Conservation (phyloP, 2,888 invertebrate species). For the Pollenia amentaria region DNA sequence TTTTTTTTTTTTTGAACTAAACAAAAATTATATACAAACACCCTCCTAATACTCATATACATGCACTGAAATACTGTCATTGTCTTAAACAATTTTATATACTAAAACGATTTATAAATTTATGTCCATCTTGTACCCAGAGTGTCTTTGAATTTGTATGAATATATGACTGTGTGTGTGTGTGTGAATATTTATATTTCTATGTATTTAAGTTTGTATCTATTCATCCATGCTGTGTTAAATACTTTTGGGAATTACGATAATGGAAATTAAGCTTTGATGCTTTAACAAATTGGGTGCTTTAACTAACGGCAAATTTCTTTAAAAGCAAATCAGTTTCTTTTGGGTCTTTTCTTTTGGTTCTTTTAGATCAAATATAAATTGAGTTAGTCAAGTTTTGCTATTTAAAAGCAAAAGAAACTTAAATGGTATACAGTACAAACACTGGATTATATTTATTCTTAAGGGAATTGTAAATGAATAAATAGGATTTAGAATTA, state of each 20-base stretch:
- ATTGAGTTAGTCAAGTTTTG: constrained; percentile 11
- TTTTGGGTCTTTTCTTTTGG: constrained; percentile 16
- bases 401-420: neutral
- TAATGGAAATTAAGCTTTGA: constrained; percentile 73
- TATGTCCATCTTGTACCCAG: neutral
- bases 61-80: constrained; percentile 7
- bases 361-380: constrained; percentile 28
- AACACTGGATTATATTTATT: neutral
- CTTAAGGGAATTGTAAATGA: neutral
- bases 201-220: constrained; percentile 1
- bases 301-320: constrained; percentile 70
- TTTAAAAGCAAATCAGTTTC: constrained; percentile 40
- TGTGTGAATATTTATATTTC: constrained; percentile 28
- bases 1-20: constrained; percentile 22
- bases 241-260: constrained; percentile 73
- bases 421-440: neutral
- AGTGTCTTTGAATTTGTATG: neutral
- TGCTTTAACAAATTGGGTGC: constrained; percentile 73
- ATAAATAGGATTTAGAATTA: neutral
- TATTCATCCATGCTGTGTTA: constrained; percentile 67
- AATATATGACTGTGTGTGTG: constrained; percentile 26
- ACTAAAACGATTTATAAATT: constrained; percentile 58
- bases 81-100: constrained; percentile 36
- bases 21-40: neutral
- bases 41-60: no score